Percentiles rank a stretch among this genome's conserved stretches.
Evolutionary conservation across 2,797 vertebrate genomes (phyloP).

Genomic region (Rhinichthys osculus): DNA sequence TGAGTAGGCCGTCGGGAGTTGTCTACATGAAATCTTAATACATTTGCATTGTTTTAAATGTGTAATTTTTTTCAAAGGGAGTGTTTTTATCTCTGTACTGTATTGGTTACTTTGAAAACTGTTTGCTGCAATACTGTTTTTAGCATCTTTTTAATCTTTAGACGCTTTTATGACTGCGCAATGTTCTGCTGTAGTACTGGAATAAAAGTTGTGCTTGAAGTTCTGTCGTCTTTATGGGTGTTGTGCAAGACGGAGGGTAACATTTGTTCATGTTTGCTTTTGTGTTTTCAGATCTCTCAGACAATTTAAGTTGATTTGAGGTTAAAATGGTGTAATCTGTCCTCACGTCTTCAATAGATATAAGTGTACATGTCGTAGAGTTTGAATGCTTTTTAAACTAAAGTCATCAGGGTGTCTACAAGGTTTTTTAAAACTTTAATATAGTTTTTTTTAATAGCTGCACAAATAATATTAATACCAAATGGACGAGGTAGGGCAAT

Average conservation of each 20-base stretch:
- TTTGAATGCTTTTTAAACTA: background rate
- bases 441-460: no score
- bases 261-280: background rate
- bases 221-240: background rate
- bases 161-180: background rate
- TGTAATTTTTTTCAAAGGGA: conserved; percentile 56
- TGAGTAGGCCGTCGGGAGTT: conserved; percentile 27
- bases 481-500: background rate
- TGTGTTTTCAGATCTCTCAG: background rate
- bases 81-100: conserved; percentile 37
- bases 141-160: background rate
- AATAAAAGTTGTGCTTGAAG: conserved; percentile 16
- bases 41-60: conserved; percentile 85
- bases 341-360: no score
- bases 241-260: background rate
- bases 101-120: conserved; percentile 1
- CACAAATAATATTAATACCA: no score
- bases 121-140: conserved; percentile 9
- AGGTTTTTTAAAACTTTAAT: no score
- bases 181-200: background rate
- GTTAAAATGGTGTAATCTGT: background rate
- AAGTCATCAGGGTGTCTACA: no score
- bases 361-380: background rate
- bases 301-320: background rate
- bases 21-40: conserved; percentile 46